phyloP scores from a whole-genome alignment of 35 echinoderm and acorn worm species.

The Lytechinus pictus region DNA sequence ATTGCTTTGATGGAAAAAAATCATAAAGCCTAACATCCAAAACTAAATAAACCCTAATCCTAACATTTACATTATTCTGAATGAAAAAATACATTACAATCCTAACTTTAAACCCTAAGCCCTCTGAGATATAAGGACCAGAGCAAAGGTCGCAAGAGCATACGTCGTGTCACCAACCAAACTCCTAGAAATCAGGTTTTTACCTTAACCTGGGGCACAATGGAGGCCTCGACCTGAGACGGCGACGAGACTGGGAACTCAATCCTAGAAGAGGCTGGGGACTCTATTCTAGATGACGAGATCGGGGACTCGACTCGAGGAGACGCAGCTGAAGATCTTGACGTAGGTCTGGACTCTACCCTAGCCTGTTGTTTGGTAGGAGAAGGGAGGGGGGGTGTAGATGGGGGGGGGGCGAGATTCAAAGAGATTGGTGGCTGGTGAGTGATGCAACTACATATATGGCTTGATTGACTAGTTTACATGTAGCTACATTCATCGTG shows the following conservation, averaged over 20 bases:
- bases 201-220: not conserved
- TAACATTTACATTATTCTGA: too few relatives aligned
- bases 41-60: too few relatives aligned
- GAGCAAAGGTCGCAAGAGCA: too few relatives aligned
- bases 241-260: not conserved
- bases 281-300: not conserved
- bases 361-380: not conserved
- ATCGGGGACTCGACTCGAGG: constrained; percentile 5
- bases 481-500: not conserved
- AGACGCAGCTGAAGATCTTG: not conserved
- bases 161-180: too few relatives aligned
- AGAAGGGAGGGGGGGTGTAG: not conserved
- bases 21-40: too few relatives aligned
- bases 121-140: too few relatives aligned
- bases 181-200: not conserved
- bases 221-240: too few relatives aligned
- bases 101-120: too few relatives aligned
- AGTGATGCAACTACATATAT: not conserved
- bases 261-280: too few relatives aligned
- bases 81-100: too few relatives aligned
- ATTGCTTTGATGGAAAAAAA: too few relatives aligned
- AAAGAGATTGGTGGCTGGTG: constrained; percentile 8
- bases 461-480: not conserved
- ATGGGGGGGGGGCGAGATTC: not conserved
- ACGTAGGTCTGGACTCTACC: constrained; percentile 29